Evolutionary conservation across 2,113 vertebrate species (phyloP), one percentile per base, ranked within the genome.

Genomic region (Callospermophilus lateralis): DNA sequence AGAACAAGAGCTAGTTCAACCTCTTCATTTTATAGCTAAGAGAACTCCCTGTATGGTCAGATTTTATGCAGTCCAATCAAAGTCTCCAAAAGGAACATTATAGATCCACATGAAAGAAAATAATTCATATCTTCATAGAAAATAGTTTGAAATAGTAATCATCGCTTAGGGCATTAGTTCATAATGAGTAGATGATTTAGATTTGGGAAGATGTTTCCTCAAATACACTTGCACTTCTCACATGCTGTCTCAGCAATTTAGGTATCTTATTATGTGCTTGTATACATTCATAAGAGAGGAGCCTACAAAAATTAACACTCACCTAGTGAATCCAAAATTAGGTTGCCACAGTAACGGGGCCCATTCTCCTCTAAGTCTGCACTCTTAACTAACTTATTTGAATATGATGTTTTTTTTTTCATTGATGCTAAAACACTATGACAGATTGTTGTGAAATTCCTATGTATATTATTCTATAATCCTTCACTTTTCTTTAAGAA

Each of bases 291-390:
- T 28, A 94, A 96, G 76, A 86, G 7, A 96, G 68, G 63, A 85
- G 85, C 39, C 32, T 74, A 86, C 19, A n/a, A n/a, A n/a, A n/a
- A n/a, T 76, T 96, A 95, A 97, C 92, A 87, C 8, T 51, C 63
- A 97, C 95, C 80, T 37, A 89, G 81, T 42, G 92, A 93, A 88
- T 89, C 68, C 90, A 94, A 96, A 79, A 97, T 95, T 65, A 76
- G 6, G 12, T 97, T 97, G 94, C 84, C 96, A 85, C 96, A 17
- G 95, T 70, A 97, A 98, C 96, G 90, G n/a, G 77, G 84, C 81
- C 34, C 80, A 12, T 95, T 97, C 67, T 92, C 39, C 67, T 94
- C 42, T 1, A 97, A 73, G 63, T 96, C 30, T 83, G 92, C 70
- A 63, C 88, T 91, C 39, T 95, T 92, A 95, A 22, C 55, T 77